Evolutionary conservation across 2,113 vertebrate species (phyloP).

Genomic region (Leiothrix lutea): DNA sequence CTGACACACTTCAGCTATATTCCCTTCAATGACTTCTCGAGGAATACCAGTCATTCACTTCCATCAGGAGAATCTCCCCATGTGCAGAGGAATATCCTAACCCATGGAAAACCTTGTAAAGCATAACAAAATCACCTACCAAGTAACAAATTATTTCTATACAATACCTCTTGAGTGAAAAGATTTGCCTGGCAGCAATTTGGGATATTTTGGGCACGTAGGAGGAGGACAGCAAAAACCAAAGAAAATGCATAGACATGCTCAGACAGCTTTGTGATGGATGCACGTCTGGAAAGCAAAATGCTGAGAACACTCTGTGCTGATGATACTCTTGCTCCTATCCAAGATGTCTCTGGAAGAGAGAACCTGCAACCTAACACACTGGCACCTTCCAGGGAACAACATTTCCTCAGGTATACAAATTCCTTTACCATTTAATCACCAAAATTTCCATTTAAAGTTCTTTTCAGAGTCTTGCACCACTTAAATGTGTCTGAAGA

Average conservation of each 20-base stretch:
- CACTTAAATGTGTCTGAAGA: neutral
- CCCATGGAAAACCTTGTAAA: neutral
- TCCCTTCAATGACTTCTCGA: neutral
- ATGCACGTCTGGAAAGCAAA: neutral
- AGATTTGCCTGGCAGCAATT: neutral
- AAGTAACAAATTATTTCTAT: neutral
- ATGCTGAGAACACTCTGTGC: neutral
- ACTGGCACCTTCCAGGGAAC: neutral
- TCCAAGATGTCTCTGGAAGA: neutral
- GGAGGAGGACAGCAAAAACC: neutral
- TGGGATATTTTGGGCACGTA: neutral
- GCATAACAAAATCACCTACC: neutral
- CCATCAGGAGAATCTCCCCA: neutral
- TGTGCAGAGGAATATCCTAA: neutral
- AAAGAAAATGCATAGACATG: neutral
- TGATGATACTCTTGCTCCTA: neutral
- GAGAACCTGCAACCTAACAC: neutral
- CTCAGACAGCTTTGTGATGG: neutral
- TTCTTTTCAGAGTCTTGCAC: neutral
- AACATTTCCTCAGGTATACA: neutral
- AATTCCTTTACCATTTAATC: neutral
- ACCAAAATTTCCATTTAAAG: neutral
- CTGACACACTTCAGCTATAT: neutral
- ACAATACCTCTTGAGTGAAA: neutral
- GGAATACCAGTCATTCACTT: neutral